Percentiles rank a stretch among this genome's conserved stretches.
These are phyloP conservation scores for Stenolophus ochropezus DNA, from an alignment of 2,888 invertebrate genomes.

Conservation along the genomic window DNA sequence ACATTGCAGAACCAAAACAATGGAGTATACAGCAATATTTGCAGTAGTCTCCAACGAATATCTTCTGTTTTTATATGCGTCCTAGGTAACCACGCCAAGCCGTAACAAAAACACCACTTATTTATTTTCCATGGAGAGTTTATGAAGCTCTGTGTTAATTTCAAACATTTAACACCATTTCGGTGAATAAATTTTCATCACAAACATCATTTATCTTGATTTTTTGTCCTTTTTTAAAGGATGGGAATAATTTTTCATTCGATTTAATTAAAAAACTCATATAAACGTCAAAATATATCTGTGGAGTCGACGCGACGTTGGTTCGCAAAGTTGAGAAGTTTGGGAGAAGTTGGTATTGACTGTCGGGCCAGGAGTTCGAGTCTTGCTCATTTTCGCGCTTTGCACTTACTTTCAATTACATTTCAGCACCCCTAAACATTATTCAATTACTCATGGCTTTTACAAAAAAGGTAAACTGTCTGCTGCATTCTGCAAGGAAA, in stretches of 20 bases:
- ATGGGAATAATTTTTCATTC: conserved; percentile 60
- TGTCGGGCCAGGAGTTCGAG: not conserved
- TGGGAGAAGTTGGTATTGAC: conserved; percentile 56
- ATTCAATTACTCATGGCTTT: not conserved
- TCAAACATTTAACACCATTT: conserved; percentile 53
- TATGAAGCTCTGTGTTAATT: conserved; percentile 55
- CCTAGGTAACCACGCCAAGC: conserved; percentile 35
- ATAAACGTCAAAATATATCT: conserved; percentile 61
- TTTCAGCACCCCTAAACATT: not conserved
- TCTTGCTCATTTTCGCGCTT: conserved; percentile 2
- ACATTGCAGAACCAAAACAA: conserved; percentile 41
- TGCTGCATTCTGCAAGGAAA: not conserved
- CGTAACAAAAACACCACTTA: conserved; percentile 34
- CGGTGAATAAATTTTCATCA: conserved; percentile 59
- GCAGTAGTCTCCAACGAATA: conserved; percentile 10
- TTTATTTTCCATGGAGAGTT: conserved; percentile 34
- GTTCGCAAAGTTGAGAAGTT: conserved; percentile 51
- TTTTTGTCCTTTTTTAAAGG: conserved; percentile 51
- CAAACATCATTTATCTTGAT: conserved; percentile 60
- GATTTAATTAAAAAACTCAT: conserved; percentile 61
- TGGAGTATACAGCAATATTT: conserved; percentile 19
- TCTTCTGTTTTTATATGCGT: conserved; percentile 34
- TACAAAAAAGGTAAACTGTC: not conserved
- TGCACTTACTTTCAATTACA: conserved; percentile 18
- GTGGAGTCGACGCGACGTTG: conserved; percentile 9